These are phyloP conservation scores for Hycleus cichorii DNA, from an alignment of 1,140 invertebrate species.

Conservation along the genomic window DNA sequence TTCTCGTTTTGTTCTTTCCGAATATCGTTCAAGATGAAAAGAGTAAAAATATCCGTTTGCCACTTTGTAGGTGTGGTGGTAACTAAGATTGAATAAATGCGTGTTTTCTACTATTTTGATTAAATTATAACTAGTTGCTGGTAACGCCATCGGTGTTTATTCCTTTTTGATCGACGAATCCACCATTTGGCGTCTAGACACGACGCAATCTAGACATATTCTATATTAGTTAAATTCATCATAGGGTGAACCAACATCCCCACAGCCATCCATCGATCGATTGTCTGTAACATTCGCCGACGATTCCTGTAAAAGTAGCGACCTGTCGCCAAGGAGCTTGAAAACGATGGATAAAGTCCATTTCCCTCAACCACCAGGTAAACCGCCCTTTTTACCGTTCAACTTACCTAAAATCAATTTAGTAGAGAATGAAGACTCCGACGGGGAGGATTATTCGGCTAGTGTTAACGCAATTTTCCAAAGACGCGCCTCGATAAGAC, in stretches of 20 bases:
- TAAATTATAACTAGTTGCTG: constrained; percentile 34
- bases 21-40: neutral
- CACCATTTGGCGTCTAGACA: neutral
- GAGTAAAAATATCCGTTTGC: neutral
- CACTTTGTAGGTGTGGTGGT: constrained; percentile 25
- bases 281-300: constrained; percentile 64
- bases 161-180: constrained; percentile 27
- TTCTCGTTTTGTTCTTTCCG: too few relatives aligned
- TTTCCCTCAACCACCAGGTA: constrained; percentile 26
- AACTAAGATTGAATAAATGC: constrained; percentile 37
- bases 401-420: neutral
- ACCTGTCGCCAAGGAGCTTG: constrained; percentile 27
- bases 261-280: constrained; percentile 57
- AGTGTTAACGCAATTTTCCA: constrained; percentile 75
- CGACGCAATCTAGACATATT: neutral
- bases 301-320: constrained; percentile 33
- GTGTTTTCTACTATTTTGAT: constrained; percentile 37
- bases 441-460: constrained; percentile 71
- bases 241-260: constrained; percentile 50
- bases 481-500: constrained; percentile 57
- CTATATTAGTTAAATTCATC: neutral
- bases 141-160: too few relatives aligned
- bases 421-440: constrained; percentile 45
- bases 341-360: constrained; percentile 31
- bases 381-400: neutral